phyloP scores from a whole-genome alignment of 2,888 invertebrate species.

The Cyclophora punctaria region DNA sequence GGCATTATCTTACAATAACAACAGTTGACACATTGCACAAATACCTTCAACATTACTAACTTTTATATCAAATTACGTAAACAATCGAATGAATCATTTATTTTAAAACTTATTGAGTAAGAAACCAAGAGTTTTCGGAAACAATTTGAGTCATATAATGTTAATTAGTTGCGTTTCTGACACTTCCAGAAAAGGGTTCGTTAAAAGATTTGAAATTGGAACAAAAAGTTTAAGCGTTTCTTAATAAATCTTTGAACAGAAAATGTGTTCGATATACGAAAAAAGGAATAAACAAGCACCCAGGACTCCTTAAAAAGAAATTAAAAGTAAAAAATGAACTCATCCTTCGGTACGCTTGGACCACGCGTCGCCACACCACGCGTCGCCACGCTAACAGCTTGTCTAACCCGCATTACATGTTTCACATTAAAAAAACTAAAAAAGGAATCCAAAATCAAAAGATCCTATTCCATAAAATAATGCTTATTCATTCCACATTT shows the following conservation, averaged over 20 bases:
- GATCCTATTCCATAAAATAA: slow-evolving; percentile 71
- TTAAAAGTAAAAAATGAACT: too few relatives aligned
- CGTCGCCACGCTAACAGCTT: slow-evolving; percentile 38
- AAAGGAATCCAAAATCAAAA: slow-evolving; percentile 72
- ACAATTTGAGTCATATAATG: too few relatives aligned
- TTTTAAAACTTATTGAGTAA: slow-evolving; percentile 3
- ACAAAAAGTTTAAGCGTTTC: slow-evolving; percentile 27
- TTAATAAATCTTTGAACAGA: slow-evolving; percentile 59
- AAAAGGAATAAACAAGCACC: slow-evolving; percentile 44
- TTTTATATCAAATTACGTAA: slow-evolving; percentile 3
- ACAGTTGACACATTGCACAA: slow-evolving; percentile 44
- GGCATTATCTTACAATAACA: slow-evolving; percentile 47
- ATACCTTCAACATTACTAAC: slow-evolving; percentile 32
- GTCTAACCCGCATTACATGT: too few relatives aligned
- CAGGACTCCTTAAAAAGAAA: slow-evolving; percentile 6
- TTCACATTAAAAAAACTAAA: slow-evolving; percentile 29
- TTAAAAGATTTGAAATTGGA: slow-evolving; percentile 44
- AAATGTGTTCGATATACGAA: slow-evolving; percentile 46
- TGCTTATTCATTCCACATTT: slow-evolving; percentile 76
- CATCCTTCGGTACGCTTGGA: too few relatives aligned
- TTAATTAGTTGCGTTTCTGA: too few relatives aligned
- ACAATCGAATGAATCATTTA: slow-evolving; percentile 5
- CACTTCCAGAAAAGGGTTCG: slow-evolving; percentile 27
- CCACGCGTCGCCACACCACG: too few relatives aligned
- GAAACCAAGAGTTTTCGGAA: slow-evolving; percentile 7